phyloP scores from a whole-genome alignment of 1,140 invertebrate genomes.

The Bombus superbus region DNA sequence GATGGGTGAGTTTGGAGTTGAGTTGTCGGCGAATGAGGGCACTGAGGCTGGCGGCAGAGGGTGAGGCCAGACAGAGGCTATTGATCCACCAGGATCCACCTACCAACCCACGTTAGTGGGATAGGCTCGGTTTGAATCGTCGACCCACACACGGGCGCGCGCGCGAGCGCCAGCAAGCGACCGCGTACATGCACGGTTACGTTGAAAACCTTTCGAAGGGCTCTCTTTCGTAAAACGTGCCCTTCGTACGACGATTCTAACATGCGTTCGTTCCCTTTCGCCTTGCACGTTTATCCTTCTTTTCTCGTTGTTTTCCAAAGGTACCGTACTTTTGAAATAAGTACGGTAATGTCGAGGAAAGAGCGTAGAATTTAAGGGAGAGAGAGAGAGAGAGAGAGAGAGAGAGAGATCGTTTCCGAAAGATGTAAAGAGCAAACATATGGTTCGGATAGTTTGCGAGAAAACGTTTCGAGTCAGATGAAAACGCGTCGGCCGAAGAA shows the following conservation, averaged over 20 bases:
- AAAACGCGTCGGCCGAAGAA: neutral
- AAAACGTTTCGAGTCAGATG: neutral
- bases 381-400: neutral
- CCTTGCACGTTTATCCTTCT: neutral
- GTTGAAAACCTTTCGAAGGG: constrained; percentile 47
- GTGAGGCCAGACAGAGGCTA: constrained; percentile 81
- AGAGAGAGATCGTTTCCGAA: neutral
- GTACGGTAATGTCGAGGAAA: neutral
- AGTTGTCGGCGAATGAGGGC: constrained; percentile 75
- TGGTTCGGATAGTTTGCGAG: neutral
- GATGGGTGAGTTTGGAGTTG: constrained; percentile 71
- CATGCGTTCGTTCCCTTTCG: neutral
- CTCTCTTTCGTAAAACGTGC: constrained; percentile 17
- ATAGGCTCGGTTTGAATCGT: constrained; percentile 74
- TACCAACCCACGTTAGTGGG: constrained; percentile 74
- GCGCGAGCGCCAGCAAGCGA: neutral
- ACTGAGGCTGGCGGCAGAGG: constrained; percentile 74
- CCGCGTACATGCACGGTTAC: constrained; percentile 21
- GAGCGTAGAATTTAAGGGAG: neutral
- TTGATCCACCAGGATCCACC: constrained; percentile 79
- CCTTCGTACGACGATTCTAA: constrained; percentile 10
- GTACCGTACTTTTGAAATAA: too few relatives aligned
- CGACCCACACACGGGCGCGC: constrained; percentile 52
- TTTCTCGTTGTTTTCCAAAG: neutral
- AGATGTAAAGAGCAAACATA: neutral